These are phyloP conservation scores for Heliconius eleuchia DNA, from an alignment of 1,140 invertebrate species.

Conservation along the genomic window DNA sequence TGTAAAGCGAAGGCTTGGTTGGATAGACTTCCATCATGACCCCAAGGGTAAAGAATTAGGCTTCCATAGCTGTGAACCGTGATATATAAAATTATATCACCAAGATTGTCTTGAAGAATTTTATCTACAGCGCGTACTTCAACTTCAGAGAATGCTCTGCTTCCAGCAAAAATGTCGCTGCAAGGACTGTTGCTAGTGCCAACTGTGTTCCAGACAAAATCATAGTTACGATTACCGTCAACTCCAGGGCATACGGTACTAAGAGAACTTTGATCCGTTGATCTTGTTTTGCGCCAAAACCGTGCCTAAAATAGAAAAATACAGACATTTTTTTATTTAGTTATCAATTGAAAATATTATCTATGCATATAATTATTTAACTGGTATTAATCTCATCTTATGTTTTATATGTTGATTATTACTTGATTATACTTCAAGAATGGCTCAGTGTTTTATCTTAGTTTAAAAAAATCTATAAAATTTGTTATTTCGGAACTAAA, in stretches of 20 bases:
- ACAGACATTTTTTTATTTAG: no score
- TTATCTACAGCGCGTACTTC: conserved; percentile 81
- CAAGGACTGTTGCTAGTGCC: conserved; percentile 87
- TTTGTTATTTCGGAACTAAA: no score
- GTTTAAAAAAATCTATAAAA: no score
- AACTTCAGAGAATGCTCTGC: conserved; percentile 86
- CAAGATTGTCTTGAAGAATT: conserved; percentile 59
- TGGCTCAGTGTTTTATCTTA: no score
- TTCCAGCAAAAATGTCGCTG: conserved; percentile 85
- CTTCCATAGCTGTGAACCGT: not conserved
- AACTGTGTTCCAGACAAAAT: conserved; percentile 81
- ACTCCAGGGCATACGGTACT: conserved; percentile 76
- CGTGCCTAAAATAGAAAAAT: conserved; percentile 27
- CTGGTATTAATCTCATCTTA: no score
- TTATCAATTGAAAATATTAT: no score
- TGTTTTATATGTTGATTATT: no score
- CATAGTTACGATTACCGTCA: conserved; percentile 85
- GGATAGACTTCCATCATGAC: conserved; percentile 69
- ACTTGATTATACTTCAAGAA: no score
- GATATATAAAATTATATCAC: conserved; percentile 54
- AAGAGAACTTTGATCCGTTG: conserved; percentile 22
- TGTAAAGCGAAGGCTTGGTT: conserved; percentile 75
- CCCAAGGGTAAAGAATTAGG: not conserved
- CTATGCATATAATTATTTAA: no score
- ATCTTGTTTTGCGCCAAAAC: conserved; percentile 42